Evolutionary conservation across 2,888 invertebrate species (phyloP).

Genomic region (Cerastis leucographa): DNA sequence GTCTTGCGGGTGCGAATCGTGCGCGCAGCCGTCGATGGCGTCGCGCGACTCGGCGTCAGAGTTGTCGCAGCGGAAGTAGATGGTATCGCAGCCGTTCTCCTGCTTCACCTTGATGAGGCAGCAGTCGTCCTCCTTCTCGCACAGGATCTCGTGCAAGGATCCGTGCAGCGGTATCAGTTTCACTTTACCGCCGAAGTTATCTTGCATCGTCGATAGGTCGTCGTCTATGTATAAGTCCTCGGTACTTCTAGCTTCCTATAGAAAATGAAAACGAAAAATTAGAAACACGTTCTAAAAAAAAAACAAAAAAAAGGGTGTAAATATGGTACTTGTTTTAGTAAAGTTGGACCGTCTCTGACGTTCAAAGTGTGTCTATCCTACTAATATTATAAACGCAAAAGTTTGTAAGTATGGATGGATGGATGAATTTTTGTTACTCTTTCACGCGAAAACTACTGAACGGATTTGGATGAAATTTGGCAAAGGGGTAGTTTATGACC

Average conservation of each 20-base stretch:
- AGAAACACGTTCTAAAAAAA: neutral
- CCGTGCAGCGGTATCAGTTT: slow-evolving; percentile 86
- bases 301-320: neutral
- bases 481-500: too few species aligned
- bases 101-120: slow-evolving; percentile 87
- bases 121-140: slow-evolving; percentile 87
- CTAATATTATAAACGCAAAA: too few species aligned
- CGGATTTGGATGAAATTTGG: too few species aligned
- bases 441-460: too few species aligned
- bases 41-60: slow-evolving; percentile 84
- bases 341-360: neutral
- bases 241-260: slow-evolving; percentile 89
- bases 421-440: too few species aligned
- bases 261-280: neutral
- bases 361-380: too few species aligned
- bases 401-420: too few species aligned
- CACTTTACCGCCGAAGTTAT: slow-evolving; percentile 85
- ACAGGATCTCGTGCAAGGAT: slow-evolving; percentile 87
- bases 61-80: slow-evolving; percentile 86
- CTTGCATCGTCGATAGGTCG: slow-evolving; percentile 87
- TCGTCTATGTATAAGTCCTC: slow-evolving; percentile 91
- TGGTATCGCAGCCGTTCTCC: slow-evolving; percentile 86
- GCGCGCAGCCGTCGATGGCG: slow-evolving; percentile 78
- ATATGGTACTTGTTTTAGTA: neutral
- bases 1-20: slow-evolving; percentile 72